Conservation (phyloP, 2,797 vertebrate species). For the Sardinella longiceps region DNA sequence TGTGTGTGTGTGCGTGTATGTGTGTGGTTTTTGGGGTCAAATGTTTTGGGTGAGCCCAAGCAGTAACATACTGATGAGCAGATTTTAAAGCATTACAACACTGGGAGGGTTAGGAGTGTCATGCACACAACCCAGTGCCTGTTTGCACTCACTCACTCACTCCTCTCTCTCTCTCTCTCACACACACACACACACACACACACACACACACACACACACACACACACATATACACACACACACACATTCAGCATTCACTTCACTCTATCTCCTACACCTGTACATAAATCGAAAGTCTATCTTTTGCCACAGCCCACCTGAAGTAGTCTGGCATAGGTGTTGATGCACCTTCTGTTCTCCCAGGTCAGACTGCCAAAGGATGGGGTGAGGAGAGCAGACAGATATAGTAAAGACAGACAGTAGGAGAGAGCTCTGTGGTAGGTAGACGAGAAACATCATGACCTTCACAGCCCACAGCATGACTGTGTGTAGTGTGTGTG, state of each 20-base stretch:
- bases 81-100: not conserved
- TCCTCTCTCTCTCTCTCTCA: not conserved
- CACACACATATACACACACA: not conserved
- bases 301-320: not conserved
- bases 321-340: not conserved
- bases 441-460: not conserved
- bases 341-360: not conserved
- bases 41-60: not conserved
- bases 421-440: not conserved
- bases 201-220: not conserved
- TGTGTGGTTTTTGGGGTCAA: constrained; percentile 18
- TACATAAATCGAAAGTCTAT: not conserved
- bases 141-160: not conserved
- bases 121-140: not conserved
- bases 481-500: not conserved
- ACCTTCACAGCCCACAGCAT: constrained; percentile 17
- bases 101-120: not conserved
- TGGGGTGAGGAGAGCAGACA: not conserved
- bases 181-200: not conserved
- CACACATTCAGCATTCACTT: not conserved
- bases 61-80: constrained; percentile 12
- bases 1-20: constrained; percentile 6
- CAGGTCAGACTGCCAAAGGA: not conserved
- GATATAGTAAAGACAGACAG: not conserved
- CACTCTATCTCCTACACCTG: not conserved